Evolutionary conservation across 2,113 vertebrate species (phyloP).

Genomic region (Athene noctua): DNA sequence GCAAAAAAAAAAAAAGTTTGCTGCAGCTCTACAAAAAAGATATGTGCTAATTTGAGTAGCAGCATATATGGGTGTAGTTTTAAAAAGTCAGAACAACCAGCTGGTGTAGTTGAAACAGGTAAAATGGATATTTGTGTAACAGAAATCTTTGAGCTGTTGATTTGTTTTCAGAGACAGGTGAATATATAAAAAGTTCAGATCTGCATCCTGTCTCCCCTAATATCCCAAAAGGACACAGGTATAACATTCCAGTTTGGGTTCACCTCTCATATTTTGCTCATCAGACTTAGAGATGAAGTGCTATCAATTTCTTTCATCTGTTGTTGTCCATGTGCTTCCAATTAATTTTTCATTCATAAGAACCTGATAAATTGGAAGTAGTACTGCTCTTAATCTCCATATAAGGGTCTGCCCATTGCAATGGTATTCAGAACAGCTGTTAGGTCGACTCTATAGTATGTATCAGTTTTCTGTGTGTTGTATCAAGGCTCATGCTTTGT

Average conservation of each 20-base stretch:
- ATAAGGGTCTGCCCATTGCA: neutral
- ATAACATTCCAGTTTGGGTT: neutral
- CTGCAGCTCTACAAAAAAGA: neutral
- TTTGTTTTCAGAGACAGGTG: neutral
- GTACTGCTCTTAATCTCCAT: neutral
- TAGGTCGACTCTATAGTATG: neutral
- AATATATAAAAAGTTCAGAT: neutral
- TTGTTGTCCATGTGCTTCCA: neutral
- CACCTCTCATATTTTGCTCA: neutral
- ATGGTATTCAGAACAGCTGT: neutral
- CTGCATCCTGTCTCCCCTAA: neutral
- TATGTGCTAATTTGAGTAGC: neutral
- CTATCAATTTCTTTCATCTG: neutral
- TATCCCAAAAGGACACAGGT: neutral
- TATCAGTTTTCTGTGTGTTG: neutral
- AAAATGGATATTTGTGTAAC: neutral
- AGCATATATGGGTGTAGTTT: neutral
- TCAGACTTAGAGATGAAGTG: neutral
- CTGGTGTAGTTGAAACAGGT: neutral
- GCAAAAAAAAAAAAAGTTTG: neutral
- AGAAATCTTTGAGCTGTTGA: neutral
- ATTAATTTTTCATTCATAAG: slow-evolving; percentile 31
- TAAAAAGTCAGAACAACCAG: neutral
- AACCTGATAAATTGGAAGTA: slow-evolving; percentile 21
- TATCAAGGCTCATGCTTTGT: neutral